Evolutionary conservation across 1,140 invertebrate genomes (phyloP).

Genomic region (Babylonia areolata): DNA sequence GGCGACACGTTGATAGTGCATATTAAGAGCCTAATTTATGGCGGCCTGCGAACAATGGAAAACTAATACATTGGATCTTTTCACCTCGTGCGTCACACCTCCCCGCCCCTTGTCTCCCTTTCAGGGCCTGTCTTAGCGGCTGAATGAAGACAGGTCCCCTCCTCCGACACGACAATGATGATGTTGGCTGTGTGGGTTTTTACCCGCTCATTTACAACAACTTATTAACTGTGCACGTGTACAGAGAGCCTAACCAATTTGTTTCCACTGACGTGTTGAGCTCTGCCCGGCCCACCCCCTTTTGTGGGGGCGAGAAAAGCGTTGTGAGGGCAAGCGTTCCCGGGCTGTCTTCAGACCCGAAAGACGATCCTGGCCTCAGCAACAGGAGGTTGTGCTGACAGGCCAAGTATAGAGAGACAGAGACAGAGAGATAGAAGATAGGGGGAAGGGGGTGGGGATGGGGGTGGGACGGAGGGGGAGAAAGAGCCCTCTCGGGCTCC

Average conservation of each 20-base stretch:
- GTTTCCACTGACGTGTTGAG: constrained; percentile 21
- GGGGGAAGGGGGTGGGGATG: not conserved
- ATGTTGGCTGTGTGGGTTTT: constrained; percentile 2
- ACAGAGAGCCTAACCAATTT: constrained; percentile 9
- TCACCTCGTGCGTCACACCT: constrained; percentile 1
- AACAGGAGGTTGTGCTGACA: constrained; percentile 14
- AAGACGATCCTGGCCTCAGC: not conserved
- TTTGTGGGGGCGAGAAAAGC: not conserved
- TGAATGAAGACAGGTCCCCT: constrained; percentile 3
- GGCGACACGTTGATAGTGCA: not conserved
- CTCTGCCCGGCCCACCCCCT: not conserved
- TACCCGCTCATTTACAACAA: constrained; percentile 19
- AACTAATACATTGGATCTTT: constrained; percentile 21
- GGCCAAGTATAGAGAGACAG: no score
- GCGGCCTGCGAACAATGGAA: not conserved
- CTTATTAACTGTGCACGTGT: constrained; percentile 27
- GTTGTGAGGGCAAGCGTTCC: not conserved
- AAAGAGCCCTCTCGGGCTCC: not conserved
- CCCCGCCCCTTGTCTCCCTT: not conserved
- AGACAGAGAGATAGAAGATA: no score
- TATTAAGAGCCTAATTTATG: not conserved
- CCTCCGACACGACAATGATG: constrained; percentile 9
- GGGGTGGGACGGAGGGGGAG: not conserved
- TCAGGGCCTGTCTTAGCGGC: not conserved
- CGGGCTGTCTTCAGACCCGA: not conserved